Conservation (phyloP, 2,888 invertebrate species). For the Steromphala cineraria region DNA sequence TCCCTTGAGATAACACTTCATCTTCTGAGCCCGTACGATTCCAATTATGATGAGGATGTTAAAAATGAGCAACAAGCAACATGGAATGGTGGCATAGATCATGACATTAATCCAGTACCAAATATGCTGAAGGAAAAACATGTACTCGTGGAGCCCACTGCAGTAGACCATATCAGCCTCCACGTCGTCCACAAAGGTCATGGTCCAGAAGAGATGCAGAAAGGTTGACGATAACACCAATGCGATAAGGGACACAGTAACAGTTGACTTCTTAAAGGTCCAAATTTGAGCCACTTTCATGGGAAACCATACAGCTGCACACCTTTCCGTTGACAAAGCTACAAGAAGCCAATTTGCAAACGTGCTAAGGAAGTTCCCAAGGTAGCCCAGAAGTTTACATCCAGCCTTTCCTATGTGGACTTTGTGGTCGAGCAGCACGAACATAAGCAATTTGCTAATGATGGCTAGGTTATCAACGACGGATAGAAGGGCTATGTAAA, state of each 20-base stretch:
- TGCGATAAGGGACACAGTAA: not conserved
- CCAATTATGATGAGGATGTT: constrained; percentile 34
- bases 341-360: constrained; percentile 42
- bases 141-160: not conserved
- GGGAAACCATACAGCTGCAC: constrained; percentile 24
- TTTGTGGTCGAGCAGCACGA: constrained; percentile 25
- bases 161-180: not conserved
- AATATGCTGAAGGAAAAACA: constrained; percentile 3
- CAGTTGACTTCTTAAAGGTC: constrained; percentile 19
- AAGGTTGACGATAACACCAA: not conserved
- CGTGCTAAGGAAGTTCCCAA: constrained; percentile 24
- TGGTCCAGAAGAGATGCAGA: constrained; percentile 19
- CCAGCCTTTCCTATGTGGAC: constrained; percentile 27
- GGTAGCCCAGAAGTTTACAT: constrained; percentile 29
- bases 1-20: not conserved
- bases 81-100: constrained; percentile 35
- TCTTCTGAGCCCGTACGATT: constrained; percentile 30
- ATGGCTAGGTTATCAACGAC: constrained; percentile 37
- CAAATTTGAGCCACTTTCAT: constrained; percentile 17
- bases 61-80: constrained; percentile 28
- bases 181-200: constrained; percentile 6
- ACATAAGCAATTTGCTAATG: constrained; percentile 28
- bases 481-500: constrained; percentile 37
- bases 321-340: constrained; percentile 34
- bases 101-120: constrained; percentile 39